Conservation (phyloP, 30 jellyfish, hydroid and myxozoan species). For the Chrysaora quinquecirrha region DNA sequence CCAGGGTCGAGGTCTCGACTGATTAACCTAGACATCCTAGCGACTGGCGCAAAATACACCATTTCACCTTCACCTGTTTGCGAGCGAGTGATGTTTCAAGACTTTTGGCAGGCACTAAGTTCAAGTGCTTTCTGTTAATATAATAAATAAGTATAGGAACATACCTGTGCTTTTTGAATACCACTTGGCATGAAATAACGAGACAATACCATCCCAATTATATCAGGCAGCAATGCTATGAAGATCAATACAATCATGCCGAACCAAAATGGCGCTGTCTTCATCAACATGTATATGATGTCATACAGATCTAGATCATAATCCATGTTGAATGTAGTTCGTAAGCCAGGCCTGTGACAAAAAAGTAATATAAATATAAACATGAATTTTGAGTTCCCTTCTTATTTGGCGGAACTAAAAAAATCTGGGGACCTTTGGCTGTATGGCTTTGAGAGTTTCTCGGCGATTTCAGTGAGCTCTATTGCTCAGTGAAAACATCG, state of each 20-base stretch:
- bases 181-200: conserved; percentile 63
- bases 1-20: too few relatives aligned
- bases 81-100: too few relatives aligned
- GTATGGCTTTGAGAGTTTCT: too few relatives aligned
- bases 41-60: too few relatives aligned
- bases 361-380: background rate
- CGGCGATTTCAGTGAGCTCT: too few relatives aligned
- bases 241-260: conserved; percentile 42
- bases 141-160: background rate
- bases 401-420: too few relatives aligned
- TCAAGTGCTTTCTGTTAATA: too few relatives aligned
- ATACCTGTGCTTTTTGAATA: conserved; percentile 71
- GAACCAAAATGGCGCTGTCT: conserved; percentile 67
- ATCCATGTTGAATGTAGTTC: conserved; percentile 58
- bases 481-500: too few relatives aligned
- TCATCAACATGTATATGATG: conserved; percentile 62
- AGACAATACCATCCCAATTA: conserved; percentile 33
- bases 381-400: background rate
- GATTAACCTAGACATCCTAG: too few relatives aligned
- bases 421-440: too few relatives aligned
- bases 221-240: conserved; percentile 70
- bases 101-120: too few relatives aligned
- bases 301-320: conserved; percentile 77
- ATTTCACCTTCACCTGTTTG: too few relatives aligned
- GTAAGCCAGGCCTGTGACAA: conserved; percentile 73